Percentiles rank a stretch among this genome's conserved stretches.
phyloP scores from a whole-genome alignment of 2,113 vertebrate species.

The Psilopogon haemacephalus region DNA sequence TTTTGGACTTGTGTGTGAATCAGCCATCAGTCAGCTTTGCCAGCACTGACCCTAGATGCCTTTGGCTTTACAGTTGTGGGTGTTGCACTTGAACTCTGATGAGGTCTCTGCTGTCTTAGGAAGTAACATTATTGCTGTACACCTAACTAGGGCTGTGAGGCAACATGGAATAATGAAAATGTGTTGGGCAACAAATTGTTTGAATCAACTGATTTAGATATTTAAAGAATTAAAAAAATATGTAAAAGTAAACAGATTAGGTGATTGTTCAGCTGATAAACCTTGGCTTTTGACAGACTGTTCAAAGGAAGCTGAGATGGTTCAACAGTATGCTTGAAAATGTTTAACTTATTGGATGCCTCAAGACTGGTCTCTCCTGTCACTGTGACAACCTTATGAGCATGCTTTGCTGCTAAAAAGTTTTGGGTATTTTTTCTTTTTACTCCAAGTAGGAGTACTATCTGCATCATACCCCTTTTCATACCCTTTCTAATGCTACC shows the following conservation, averaged over 20 bases:
- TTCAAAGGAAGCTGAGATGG: neutral
- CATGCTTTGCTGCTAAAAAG: neutral
- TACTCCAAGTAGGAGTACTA: neutral
- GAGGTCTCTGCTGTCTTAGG: neutral
- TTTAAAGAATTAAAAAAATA: neutral
- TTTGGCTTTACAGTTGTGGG: neutral
- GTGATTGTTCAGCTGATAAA: neutral
- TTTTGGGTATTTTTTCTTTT: too few species aligned
- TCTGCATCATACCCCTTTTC: neutral
- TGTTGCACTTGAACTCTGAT: neutral
- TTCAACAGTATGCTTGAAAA: neutral
- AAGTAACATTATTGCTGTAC: neutral
- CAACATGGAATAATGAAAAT: neutral
- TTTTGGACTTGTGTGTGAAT: neutral
- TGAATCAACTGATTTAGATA: neutral
- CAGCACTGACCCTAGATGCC: neutral
- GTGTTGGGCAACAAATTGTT: neutral
- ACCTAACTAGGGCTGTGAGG: neutral
- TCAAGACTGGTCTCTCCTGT: neutral
- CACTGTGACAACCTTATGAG: neutral
- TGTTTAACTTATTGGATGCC: neutral
- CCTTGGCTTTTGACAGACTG: neutral
- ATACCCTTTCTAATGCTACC: too few species aligned
- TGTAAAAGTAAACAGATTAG: neutral
- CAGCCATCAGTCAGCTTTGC: neutral